Evolutionary conservation across 2,113 vertebrate genomes (phyloP).

Genomic region (Perognathus longimembris): DNA sequence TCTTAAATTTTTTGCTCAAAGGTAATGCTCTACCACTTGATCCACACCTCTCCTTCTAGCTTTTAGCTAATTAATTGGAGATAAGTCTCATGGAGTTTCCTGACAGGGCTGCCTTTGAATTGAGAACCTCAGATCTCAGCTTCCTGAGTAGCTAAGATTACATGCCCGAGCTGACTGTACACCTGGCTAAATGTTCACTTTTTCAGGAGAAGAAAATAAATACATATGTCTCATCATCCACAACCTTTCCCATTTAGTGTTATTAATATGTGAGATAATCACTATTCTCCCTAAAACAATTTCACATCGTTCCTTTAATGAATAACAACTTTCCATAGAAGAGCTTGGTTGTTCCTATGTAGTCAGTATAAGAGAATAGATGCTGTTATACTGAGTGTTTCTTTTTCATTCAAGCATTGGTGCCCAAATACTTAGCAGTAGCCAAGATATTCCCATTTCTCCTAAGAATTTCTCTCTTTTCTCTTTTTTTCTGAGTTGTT

Average conservation of each 20-base stretch:
- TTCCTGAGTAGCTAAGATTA: too few species aligned
- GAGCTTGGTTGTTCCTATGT: not conserved
- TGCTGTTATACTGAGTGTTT: not conserved
- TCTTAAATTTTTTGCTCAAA: too few species aligned
- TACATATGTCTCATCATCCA: not conserved
- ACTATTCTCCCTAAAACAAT: not conserved
- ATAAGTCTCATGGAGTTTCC: too few species aligned
- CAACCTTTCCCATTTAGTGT: not conserved
- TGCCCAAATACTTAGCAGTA: not conserved
- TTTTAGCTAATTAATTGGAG: too few species aligned
- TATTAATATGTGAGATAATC: not conserved
- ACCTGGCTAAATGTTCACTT: not conserved
- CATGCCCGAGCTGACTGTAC: too few species aligned
- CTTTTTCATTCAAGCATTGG: not conserved
- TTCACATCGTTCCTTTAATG: not conserved
- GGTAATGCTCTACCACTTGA: too few species aligned
- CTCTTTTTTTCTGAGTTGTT: too few species aligned
- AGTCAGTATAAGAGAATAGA: not conserved
- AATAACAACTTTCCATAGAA: not conserved
- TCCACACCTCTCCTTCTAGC: too few species aligned
- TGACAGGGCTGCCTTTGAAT: too few species aligned
- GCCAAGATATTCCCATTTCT: not conserved
- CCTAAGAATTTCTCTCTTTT: not conserved
- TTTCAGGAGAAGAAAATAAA: slow-evolving; percentile 41
- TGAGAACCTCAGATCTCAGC: too few species aligned